Conservation (phyloP, 2,113 vertebrate species). For the Lagenorhynchus albirostris region DNA sequence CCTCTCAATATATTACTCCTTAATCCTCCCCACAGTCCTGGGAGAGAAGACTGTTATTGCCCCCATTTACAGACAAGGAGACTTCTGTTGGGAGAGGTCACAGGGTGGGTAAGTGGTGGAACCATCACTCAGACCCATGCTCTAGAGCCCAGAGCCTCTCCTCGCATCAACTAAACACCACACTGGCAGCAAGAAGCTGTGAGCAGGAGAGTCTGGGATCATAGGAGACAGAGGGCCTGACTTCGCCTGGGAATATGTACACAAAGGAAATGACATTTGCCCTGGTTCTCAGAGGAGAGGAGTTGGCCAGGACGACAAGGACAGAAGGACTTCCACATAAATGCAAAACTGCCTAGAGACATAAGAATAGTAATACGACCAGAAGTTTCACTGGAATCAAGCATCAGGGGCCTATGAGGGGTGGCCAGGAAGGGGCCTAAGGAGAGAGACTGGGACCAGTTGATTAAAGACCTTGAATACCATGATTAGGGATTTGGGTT, state of each 20-base stretch:
- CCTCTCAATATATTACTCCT: background rate
- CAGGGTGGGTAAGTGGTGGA: background rate
- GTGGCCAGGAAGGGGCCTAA: background rate
- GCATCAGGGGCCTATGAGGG: accelerated
- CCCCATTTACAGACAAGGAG: background rate
- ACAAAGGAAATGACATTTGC: slow-evolving; percentile 48
- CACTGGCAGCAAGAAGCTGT: background rate
- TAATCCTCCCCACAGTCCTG: background rate
- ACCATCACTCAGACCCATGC: background rate
- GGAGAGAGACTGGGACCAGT: background rate
- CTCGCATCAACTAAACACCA: background rate
- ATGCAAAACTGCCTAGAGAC: background rate
- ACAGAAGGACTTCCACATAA: background rate
- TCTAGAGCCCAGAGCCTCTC: background rate
- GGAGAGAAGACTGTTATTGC: background rate
- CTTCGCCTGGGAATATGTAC: slow-evolving; percentile 30
- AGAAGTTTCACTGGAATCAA: background rate
- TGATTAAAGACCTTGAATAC: background rate
- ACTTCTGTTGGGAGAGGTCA: background rate
- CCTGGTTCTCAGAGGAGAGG: background rate
- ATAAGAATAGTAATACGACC: background rate
- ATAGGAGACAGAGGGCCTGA: background rate
- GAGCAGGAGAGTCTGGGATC: background rate
- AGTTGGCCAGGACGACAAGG: background rate
- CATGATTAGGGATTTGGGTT: background rate